Base-by-base conservation (phyloP, 2,888 invertebrate species). In the Acleris holmiana region DNA sequence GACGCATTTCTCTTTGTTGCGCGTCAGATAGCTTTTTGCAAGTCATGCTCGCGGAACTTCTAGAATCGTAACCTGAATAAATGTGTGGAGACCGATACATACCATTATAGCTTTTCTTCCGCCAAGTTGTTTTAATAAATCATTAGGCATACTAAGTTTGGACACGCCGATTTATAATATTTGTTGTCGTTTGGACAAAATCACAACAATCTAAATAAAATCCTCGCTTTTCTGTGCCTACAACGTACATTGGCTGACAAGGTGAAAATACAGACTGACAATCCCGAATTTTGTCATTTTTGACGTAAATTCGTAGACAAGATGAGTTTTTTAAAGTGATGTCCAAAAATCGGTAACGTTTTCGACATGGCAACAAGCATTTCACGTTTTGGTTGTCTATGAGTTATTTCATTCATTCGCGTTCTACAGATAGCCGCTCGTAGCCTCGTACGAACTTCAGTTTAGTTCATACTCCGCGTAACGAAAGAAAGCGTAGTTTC, bases 31-130 rank as follows among this genome's bases (percentile, higher is more conserved):
- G 48, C 47, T 60, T 65, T 60, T 60, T 73, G 73, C 71, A 72
- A 73, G 71, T 73, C 73, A 72, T 69, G 44, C 48, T 67, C 53
- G 54, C 53, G 54, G 29, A 55, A 10, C 7, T 66, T 67, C 61
- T 62, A 64, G 60, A 61, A 61, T 18, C 44, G 62, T 58, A 62
- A 58, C 56, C 62, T 41, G n/a, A 58, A 58, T 49, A 18, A 41
- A 19, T 17, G 21, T 15, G 17, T 19, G 50, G 19, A 58, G 44
- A 35, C n/a, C 19, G 41, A 15, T 25, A 48, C 88, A 80, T 71
- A 91, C 91, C 91, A 92, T 86, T 67, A 90, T 73, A 71, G 89
- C 86, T 84, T 92, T 92, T 84, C 91, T 86, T 76, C 84, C 88
- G 71, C 86, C 88, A 77, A 88, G 73, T 59, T 89, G 88, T 71